phyloP scores from a whole-genome alignment of 2,888 invertebrate species.

The Amphiduros pacificus region DNA sequence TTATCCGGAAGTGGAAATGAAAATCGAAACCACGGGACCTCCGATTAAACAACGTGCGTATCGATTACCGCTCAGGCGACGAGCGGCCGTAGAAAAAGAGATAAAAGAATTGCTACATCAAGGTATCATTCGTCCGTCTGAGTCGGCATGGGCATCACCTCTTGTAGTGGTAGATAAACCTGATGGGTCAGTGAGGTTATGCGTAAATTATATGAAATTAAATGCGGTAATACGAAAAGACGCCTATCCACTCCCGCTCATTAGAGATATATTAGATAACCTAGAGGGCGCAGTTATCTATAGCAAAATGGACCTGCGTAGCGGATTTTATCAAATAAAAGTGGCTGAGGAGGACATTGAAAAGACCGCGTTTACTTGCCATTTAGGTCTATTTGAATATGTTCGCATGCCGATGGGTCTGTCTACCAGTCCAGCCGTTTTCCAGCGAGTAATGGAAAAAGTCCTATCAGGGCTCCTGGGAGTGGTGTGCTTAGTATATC shows the following conservation, averaged over 20 bases:
- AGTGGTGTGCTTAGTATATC: conserved; percentile 10
- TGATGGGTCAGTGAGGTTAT: conserved; percentile 13
- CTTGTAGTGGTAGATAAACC: conserved; percentile 4
- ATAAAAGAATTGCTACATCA: conserved; percentile 6
- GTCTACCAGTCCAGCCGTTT: conserved; percentile 20
- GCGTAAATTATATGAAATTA: conserved; percentile 22
- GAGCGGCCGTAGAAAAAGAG: background rate
- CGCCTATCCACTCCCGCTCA: conserved; percentile 19
- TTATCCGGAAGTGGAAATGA: background rate
- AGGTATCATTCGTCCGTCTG: background rate
- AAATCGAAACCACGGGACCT: background rate
- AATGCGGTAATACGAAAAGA: conserved; percentile 17
- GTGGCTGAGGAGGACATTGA: conserved; percentile 4
- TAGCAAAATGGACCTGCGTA: conserved; percentile 21
- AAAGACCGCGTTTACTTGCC: conserved; percentile 25
- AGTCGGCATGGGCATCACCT: conserved; percentile 10
- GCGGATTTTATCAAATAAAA: conserved; percentile 24
- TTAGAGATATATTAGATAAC: conserved; percentile 26
- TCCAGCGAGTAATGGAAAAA: conserved; percentile 22
- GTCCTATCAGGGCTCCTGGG: conserved; percentile 9
- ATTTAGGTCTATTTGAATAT: conserved; percentile 20
- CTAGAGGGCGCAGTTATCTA: conserved; percentile 19
- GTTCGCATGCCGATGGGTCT: conserved; percentile 24
- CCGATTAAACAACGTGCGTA: background rate
- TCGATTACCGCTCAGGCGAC: background rate